Base-by-base conservation (phyloP, 2,113 vertebrate genomes). In the Carassius auratus region DNA sequence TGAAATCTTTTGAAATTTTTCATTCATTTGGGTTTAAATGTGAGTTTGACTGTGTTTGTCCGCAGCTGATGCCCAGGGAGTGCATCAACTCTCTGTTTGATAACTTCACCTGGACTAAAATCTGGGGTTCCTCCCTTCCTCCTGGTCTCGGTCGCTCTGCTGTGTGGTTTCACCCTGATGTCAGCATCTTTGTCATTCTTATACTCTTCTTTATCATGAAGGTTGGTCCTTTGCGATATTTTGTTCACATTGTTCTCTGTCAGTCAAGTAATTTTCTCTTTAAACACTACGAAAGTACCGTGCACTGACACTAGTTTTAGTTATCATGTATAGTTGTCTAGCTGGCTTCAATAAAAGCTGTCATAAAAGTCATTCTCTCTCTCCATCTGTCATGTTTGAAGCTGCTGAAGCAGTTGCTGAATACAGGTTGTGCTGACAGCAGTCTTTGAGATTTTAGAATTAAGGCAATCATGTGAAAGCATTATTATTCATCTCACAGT, bases 31-130 rank as follows among this genome's bases (percentile, higher is more conserved):
- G 4, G 17, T 23, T 77, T 69, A 38, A 73, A 21, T 88, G 66
- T 62, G 33, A 48, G 45, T 42, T 59, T 36, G 52, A 15, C 50
- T 73, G 14, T 71, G 7, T 38, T 68, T 19, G 57, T 71, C 45
- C 6, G 19, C 89, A 98, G 98, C 85, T 99, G 86, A 98, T 99
- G 97, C 97, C 97, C 71, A 95, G 97, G 6, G 97, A 99, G 93
- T 96, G 96, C 87, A 99, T 99, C 93, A 98, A 95, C 85, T 95
- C 96, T 68, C 92, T 99, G 83, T 99, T 99, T 90, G 97, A 99
- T 89, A 99, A 99, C 92, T 94, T 95, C n/a, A 99, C 97, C 0
- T 99, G 97, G 97, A 94, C 95, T 21, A 97, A 96, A 92, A 91
- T 95, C 50, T 92, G 87, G 3, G 86, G 89, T 74, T 94, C 69